These are phyloP conservation scores for Tetramorium bicarinatum DNA, from an alignment of 2,888 invertebrate species.

Conservation along the genomic window DNA sequence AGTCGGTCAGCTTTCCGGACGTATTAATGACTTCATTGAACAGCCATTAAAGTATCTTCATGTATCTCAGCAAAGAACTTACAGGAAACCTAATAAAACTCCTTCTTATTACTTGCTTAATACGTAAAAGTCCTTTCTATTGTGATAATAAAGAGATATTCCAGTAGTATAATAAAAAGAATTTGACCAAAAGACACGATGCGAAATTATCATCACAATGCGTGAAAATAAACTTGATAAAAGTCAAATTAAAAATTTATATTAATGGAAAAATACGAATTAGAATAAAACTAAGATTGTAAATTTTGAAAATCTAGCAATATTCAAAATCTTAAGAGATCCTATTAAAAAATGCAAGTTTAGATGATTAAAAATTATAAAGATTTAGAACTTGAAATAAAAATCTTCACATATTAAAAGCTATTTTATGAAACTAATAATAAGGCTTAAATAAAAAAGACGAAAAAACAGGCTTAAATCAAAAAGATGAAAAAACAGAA, in stretches of 20 bases:
- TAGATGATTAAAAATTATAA: neutral
- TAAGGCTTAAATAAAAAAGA: neutral
- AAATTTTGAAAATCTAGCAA: neutral
- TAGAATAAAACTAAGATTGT: neutral
- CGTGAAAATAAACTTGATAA: neutral
- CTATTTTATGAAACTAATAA: neutral
- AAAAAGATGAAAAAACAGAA: neutral
- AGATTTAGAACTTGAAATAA: neutral
- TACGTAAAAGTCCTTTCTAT: constrained; percentile 14
- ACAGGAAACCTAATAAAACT: constrained; percentile 50
- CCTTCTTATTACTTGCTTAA: constrained; percentile 59
- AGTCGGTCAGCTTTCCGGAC: constrained; percentile 2
- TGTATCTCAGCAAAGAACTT: neutral
- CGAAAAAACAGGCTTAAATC: neutral
- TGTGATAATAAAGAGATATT: constrained; percentile 6
- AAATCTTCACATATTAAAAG: neutral
- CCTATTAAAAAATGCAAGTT: neutral
- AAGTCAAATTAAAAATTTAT: neutral
- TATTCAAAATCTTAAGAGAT: neutral
- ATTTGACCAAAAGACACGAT: neutral
- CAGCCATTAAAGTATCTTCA: constrained; percentile 60
- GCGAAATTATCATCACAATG: neutral
- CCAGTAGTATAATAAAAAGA: neutral
- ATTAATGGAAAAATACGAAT: neutral
- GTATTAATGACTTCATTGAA: constrained; percentile 63